Conservation (phyloP, 2,113 vertebrate species). For the Sialia sialis region DNA sequence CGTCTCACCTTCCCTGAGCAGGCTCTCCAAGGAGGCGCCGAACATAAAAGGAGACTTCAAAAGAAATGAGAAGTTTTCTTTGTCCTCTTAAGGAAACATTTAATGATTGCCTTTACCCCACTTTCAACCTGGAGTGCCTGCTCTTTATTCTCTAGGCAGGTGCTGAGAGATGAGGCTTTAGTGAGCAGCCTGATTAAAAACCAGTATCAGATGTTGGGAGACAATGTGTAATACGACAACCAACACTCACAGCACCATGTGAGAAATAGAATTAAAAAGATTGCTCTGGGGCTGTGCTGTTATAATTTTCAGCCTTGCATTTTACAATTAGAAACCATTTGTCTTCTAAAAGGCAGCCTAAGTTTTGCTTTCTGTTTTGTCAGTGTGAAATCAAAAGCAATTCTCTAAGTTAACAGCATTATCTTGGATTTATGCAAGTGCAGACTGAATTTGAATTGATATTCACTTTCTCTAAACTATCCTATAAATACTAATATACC, state of each 20-base stretch:
- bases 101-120: background rate
- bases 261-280: background rate
- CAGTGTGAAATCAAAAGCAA: conserved; percentile 2
- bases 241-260: background rate
- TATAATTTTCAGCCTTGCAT: background rate
- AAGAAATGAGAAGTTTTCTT: background rate
- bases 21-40: background rate
- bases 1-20: background rate
- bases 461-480: background rate
- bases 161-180: conserved; percentile 26
- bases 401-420: background rate
- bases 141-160: background rate
- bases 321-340: background rate
- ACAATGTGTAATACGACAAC: conserved; percentile 3
- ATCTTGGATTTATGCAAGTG: background rate
- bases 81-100: background rate
- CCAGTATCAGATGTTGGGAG: conserved; percentile 15
- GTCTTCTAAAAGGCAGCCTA: background rate
- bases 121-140: background rate
- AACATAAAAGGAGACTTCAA: background rate
- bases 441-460: background rate
- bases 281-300: background rate
- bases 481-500: background rate
- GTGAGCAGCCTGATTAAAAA: background rate
- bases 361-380: background rate